Base-by-base conservation (phyloP, 2,113 vertebrate genomes). In the Odocoileus virginianus region DNA sequence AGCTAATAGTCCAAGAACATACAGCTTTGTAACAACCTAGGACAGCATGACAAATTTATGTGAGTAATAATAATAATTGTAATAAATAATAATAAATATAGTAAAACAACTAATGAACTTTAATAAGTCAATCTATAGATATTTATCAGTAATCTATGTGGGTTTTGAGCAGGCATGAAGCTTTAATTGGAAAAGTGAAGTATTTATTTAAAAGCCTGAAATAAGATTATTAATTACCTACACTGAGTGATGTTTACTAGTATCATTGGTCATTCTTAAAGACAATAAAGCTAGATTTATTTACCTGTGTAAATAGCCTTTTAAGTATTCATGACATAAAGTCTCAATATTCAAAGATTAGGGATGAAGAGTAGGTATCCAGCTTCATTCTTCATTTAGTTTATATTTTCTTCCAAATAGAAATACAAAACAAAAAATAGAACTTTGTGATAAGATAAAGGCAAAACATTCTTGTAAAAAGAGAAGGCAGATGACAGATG, bases 181-280 rank as follows among this genome's bases (percentile, higher is more conserved):
- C 33, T 96, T 94, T 91, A 83, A 81, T 55, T 94, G 8, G 7
- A 43, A 96, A 79, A 54, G n/a, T n/a, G 11, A 94, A 94, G 60
- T 40, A 47, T 19, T 94, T 81, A 84, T 25, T 95, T 95, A 89
- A 91, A 95, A 93, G 58, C 3, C 8, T 91, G 54, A 30, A 91
- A 58, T 76, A 45, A 91, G 21, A 86, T 86, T 54, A 89, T 60
- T 87, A 21, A 12, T 74, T 57, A 36, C 87, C 33, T 88, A 27
- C 4, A 54, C 10, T 74, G 83, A 96, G 7, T 79, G 50, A 79
- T 86, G 16, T 67, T 91, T 90, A 28, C 19, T 91, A 92, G 60
- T 7, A 78, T 27, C 19, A 82, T 52, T 78, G 54, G 33, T 93
- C 50, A 87, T 86, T 55, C 25, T 36, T 43, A 16, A 88, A 13